phyloP scores from a whole-genome alignment of 2,888 invertebrate species.

The Schizotus pectinicornis region DNA sequence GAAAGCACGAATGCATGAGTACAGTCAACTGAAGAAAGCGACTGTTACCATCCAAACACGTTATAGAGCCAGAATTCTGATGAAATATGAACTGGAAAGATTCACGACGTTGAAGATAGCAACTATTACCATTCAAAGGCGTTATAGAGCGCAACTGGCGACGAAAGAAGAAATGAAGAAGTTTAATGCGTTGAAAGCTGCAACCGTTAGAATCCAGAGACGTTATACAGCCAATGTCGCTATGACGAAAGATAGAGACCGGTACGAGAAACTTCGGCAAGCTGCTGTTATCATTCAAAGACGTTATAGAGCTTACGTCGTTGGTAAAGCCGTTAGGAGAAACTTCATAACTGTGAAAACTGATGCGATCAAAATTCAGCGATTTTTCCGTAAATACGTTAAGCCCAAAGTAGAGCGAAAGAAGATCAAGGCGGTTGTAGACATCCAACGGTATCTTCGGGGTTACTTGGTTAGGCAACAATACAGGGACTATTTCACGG shows the following conservation, averaged over 20 bases:
- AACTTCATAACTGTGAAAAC: constrained; percentile 26
- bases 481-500: constrained; percentile 38
- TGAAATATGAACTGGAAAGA: background rate
- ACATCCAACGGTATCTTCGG: constrained; percentile 56
- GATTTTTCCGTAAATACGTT: constrained; percentile 15
- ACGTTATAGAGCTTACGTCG: constrained; percentile 50
- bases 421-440: constrained; percentile 52
- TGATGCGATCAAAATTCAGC: constrained; percentile 24
- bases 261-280: constrained; percentile 53
- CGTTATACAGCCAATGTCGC: constrained; percentile 56
- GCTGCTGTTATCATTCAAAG: constrained; percentile 59
- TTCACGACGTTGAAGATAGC: constrained; percentile 23
- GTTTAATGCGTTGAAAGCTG: constrained; percentile 35
- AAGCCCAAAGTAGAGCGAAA: constrained; percentile 42
- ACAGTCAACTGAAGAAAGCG: constrained; percentile 29
- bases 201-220: constrained; percentile 43
- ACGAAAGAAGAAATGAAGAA: constrained; percentile 37
- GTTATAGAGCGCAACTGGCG: constrained; percentile 46
- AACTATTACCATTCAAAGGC: constrained; percentile 45
- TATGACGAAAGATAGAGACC: constrained; percentile 53
- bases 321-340: too few species aligned
- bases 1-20: background rate
- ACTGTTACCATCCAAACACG: constrained; percentile 44
- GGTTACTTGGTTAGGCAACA: constrained; percentile 45
- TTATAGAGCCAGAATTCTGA: constrained; percentile 51